Percentiles rank a stretch among this genome's conserved stretches.
Conservation (phyloP, 2,888 invertebrate species). For the Drosophila anceps region DNA sequence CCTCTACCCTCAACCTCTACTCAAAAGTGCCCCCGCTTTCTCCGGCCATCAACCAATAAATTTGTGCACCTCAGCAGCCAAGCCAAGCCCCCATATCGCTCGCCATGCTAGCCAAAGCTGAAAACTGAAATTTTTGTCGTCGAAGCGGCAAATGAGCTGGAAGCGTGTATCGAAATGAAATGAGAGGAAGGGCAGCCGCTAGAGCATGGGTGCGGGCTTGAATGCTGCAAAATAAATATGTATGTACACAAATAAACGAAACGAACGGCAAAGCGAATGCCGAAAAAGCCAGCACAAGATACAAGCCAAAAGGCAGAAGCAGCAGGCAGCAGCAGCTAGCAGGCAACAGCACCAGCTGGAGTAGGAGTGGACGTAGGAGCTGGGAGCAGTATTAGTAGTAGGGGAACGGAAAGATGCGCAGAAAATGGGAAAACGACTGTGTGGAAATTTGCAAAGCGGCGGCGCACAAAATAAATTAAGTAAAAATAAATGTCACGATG, state of each 20-base stretch:
- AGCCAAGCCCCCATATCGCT: constrained; percentile 6
- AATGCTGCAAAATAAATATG: constrained; percentile 75
- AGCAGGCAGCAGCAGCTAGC: constrained; percentile 1
- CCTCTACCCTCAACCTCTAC: not conserved
- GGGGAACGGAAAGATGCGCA: constrained; percentile 38
- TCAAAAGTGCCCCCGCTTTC: too few relatives aligned
- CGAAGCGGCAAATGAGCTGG: constrained; percentile 80
- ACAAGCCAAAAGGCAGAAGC: constrained; percentile 13
- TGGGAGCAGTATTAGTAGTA: not conserved
- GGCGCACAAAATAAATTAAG: constrained; percentile 81
- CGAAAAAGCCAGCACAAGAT: constrained; percentile 43
- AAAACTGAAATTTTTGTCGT: constrained; percentile 78
- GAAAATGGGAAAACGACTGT: constrained; percentile 54
- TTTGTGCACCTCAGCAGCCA: constrained; percentile 50
- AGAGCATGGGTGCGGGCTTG: constrained; percentile 2
- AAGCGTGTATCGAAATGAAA: constrained; percentile 60
- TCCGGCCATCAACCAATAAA: constrained; percentile 24
- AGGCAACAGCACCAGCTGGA: constrained; percentile 5
- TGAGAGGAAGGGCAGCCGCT: not conserved
- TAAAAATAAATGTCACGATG: constrained; percentile 80
- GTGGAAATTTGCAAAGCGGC: constrained; percentile 71
- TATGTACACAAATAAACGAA: constrained; percentile 66
- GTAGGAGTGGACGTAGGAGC: not conserved
- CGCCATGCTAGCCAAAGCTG: constrained; percentile 58
- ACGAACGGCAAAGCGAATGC: constrained; percentile 55